phyloP scores from a whole-genome alignment of 2,888 invertebrate genomes.

The Mesoligia furuncula region DNA sequence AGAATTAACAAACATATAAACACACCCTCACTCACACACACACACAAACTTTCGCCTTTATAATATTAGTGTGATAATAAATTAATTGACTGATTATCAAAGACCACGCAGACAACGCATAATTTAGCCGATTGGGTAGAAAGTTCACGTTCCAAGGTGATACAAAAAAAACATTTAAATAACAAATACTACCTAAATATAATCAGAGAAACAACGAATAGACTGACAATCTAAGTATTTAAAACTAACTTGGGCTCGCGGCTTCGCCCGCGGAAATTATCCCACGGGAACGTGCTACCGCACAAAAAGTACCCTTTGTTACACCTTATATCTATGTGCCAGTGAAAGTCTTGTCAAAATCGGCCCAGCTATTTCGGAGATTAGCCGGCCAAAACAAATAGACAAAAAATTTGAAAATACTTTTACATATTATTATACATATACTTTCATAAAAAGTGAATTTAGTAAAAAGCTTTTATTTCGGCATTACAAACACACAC shows the following conservation, averaged over 20 bases:
- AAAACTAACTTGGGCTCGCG: not conserved
- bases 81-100: constrained; percentile 8
- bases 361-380: not conserved
- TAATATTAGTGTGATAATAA: not conserved
- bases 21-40: too few species aligned
- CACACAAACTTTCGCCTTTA: too few species aligned
- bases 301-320: not conserved
- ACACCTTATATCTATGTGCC: not conserved
- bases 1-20: too few species aligned
- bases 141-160: constrained; percentile 1
- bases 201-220: too few species aligned
- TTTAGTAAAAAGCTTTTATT: too few species aligned
- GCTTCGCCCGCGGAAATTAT: not conserved
- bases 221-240: constrained; percentile 3
- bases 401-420: too few species aligned
- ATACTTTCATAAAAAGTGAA: too few species aligned
- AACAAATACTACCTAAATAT: constrained; percentile 1
- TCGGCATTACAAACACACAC: too few species aligned
- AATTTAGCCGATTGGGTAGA: not conserved
- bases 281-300: not conserved
- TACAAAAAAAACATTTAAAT: not conserved
- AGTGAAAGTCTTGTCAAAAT: not conserved
- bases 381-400: not conserved
- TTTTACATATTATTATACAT: too few species aligned
- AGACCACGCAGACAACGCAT: not conserved